Conservation (phyloP, 2,888 invertebrate genomes). For the Polydrusus tereticollis region DNA sequence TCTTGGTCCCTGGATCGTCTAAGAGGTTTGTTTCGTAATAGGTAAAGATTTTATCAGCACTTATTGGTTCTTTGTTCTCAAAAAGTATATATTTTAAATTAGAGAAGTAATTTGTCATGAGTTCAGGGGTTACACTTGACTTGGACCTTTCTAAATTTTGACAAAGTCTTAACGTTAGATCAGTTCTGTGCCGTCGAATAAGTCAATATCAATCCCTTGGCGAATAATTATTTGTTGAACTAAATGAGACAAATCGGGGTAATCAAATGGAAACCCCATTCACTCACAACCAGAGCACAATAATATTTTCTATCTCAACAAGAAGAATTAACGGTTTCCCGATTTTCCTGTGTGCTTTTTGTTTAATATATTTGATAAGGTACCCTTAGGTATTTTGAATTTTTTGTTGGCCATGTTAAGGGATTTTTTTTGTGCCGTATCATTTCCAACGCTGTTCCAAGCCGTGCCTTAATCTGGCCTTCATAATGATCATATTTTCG, state of each 20-base stretch:
- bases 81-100: not conserved
- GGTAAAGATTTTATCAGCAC: not conserved
- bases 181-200: not conserved
- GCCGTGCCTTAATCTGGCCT: too few species aligned
- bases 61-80: not conserved
- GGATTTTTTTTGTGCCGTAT: too few species aligned
- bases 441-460: too few species aligned
- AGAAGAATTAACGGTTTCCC: too few species aligned
- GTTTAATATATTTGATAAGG: too few species aligned
- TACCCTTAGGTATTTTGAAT: too few species aligned
- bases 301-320: too few species aligned
- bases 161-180: not conserved
- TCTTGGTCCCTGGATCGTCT: not conserved
- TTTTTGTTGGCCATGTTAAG: too few species aligned
- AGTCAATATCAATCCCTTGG: not conserved
- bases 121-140: not conserved
- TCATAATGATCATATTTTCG: too few species aligned
- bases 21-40: not conserved
- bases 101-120: not conserved
- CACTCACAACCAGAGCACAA: not conserved
- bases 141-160: not conserved
- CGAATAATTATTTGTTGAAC: not conserved
- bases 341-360: too few species aligned
- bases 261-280: slow-evolving; percentile 5
- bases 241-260: not conserved